phyloP scores from a whole-genome alignment of 2,888 invertebrate species.

The Drosophila neotestacea region DNA sequence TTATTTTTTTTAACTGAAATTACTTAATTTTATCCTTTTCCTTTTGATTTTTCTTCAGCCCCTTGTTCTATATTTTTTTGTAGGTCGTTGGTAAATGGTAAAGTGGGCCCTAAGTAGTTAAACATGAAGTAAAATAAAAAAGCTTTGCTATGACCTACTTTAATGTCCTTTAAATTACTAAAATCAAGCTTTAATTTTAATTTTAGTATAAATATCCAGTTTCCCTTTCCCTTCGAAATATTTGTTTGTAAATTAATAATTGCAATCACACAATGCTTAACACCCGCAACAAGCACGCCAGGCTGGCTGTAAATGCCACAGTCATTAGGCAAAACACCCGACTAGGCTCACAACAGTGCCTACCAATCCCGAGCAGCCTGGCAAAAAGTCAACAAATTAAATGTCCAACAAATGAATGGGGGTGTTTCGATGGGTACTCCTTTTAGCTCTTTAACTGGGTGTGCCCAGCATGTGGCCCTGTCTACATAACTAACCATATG shows the following conservation, averaged over 20 bases:
- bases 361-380: conserved; percentile 17
- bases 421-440: conserved; percentile 37
- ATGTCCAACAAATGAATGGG: conserved; percentile 48
- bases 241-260: conserved; percentile 47
- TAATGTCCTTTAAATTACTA: neutral
- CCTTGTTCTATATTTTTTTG: conserved; percentile 27
- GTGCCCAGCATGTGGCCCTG: conserved; percentile 66
- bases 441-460: conserved; percentile 53
- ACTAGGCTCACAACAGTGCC: conserved; percentile 4
- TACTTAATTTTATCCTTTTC: too few species aligned
- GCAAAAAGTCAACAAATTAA: conserved; percentile 65
- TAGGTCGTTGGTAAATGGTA: conserved; percentile 58
- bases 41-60: neutral
- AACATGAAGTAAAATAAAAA: neutral
- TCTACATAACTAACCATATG: conserved; percentile 60
- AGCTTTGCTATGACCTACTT: neutral
- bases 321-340: conserved; percentile 61
- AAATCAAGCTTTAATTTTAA: neutral
- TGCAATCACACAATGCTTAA: conserved; percentile 65
- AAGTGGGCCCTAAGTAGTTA: conserved; percentile 29
- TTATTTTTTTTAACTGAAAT: too few species aligned
- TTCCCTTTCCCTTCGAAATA: conserved; percentile 12
- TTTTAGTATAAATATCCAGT: neutral
- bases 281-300: conserved; percentile 52
- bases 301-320: conserved; percentile 54